phyloP scores from a whole-genome alignment of 1,140 invertebrate genomes.

The Caerostris extrusa region DNA sequence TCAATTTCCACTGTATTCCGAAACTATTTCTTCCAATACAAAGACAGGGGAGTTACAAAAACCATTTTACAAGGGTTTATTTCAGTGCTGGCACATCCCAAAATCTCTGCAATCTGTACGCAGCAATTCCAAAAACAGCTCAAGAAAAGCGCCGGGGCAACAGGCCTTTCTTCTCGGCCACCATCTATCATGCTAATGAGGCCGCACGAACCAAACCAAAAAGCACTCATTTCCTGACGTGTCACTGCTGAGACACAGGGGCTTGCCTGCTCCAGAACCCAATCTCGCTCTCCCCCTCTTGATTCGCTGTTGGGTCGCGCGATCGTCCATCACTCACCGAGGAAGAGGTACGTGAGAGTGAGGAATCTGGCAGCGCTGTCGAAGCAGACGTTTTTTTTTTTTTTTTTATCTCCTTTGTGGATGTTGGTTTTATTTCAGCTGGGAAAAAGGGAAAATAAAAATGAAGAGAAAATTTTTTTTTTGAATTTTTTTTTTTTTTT shows the following conservation, averaged over 20 bases:
- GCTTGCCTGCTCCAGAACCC: constrained; percentile 41
- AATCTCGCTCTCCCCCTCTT: constrained; percentile 30
- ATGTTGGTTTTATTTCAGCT: neutral
- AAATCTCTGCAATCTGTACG: neutral
- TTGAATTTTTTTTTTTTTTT: neutral
- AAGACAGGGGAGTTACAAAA: no score
- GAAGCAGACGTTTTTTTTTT: constrained; percentile 61
- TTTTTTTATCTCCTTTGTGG: neutral
- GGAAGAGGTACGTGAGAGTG: neutral
- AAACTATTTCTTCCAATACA: no score
- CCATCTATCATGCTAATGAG: constrained; percentile 75
- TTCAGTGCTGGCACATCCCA: neutral
- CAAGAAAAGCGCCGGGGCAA: constrained; percentile 34
- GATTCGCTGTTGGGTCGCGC: neutral
- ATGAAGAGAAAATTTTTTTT: neutral
- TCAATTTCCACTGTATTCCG: no score
- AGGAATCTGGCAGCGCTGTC: constrained; percentile 66
- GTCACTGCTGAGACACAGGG: constrained; percentile 33
- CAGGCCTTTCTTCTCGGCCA: constrained; percentile 56
- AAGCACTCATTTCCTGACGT: constrained; percentile 56
- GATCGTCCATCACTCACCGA: constrained; percentile 58
- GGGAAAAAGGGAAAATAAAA: neutral
- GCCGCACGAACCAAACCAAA: constrained; percentile 31
- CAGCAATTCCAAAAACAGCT: neutral
- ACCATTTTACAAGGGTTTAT: no score